Evolutionary conservation across 2,113 vertebrate species (phyloP), one percentile per base, ranked within the genome.

Genomic region (Gymnogyps californianus): DNA sequence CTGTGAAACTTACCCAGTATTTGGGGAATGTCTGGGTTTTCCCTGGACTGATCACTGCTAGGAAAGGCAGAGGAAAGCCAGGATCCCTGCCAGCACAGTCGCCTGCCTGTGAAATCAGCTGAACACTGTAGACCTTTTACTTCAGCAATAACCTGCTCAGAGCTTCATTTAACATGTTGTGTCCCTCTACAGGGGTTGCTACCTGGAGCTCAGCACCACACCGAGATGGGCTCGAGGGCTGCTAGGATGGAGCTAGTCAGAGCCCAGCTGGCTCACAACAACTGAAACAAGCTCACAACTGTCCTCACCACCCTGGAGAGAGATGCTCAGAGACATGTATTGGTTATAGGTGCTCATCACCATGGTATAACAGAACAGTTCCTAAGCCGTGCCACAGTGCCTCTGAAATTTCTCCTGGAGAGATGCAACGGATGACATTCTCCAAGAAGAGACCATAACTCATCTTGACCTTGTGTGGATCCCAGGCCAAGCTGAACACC

Each of bases 381-480:
- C 42, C 64, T n/a, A 4, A 32, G 1, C 24, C 0, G 0, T 55
- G 69, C 16, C 54, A 20, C 1, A 0, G 17, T 1, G 13, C 15
- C 44, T 76, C 49, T 64, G 70, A 49, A 40, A 54, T 49, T 49
- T 38, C 32, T 72, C 3, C 66, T 16, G n/a, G 18, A 58, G 61
- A 34, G 11, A 16, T 6, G 21, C 17, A 29, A 17, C 28, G 5
- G 18, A 2, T 59, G 25, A 20, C 4, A 0, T 7, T 76, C 67
- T 72, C 31, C 66, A 51, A 31, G n/a, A 55, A 26, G 38, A 71
- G 10, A 20, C 16, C 47, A 21, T 22, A 52, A 46, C 24, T 77
- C 55, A 7, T 21, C 49, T 16, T 40, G 34, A 24, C 21, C 44
- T 38, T 25, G 6, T 1, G 2, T 10, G 36, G 13, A 16, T 46